Percentiles rank a stretch among this genome's conserved stretches.
These are phyloP conservation scores for Halcyon smyrnensis DNA, from an alignment of 2,797 vertebrate species.

Conservation along the genomic window DNA sequence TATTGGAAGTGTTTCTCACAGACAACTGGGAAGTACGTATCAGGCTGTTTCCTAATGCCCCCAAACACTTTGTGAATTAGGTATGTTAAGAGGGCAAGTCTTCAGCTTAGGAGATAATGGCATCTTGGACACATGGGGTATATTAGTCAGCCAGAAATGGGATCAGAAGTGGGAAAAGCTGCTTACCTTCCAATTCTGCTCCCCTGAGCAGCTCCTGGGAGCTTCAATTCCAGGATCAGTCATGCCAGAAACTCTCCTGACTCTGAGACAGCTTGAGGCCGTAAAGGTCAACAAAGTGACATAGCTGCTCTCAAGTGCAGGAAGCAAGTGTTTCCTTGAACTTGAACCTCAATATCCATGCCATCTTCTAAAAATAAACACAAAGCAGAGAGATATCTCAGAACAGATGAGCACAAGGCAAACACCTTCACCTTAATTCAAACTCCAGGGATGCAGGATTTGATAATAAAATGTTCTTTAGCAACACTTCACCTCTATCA, in stretches of 20 bases:
- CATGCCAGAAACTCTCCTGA: not conserved
- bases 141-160: not conserved
- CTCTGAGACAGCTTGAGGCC: not conserved
- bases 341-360: not conserved
- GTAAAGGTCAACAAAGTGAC: not conserved
- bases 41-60: not conserved
- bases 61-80: not conserved
- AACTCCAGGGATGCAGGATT: not conserved
- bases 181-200: not conserved
- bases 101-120: not conserved
- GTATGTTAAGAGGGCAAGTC: not conserved
- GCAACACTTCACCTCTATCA: not conserved
- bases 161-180: not conserved
- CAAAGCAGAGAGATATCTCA: not conserved
- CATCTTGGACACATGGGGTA: not conserved
- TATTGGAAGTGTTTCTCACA: not conserved
- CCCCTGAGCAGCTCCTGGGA: not conserved
- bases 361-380: slow-evolving; percentile 20
- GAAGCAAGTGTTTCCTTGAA: not conserved
- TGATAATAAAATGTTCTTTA: not conserved
- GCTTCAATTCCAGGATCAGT: not conserved
- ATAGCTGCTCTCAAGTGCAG: not conserved
- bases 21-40: not conserved
- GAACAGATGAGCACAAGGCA: not conserved
- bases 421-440: not conserved